Evolutionary conservation across 2,888 invertebrate genomes (phyloP).

Genomic region (Thyatira batis): DNA sequence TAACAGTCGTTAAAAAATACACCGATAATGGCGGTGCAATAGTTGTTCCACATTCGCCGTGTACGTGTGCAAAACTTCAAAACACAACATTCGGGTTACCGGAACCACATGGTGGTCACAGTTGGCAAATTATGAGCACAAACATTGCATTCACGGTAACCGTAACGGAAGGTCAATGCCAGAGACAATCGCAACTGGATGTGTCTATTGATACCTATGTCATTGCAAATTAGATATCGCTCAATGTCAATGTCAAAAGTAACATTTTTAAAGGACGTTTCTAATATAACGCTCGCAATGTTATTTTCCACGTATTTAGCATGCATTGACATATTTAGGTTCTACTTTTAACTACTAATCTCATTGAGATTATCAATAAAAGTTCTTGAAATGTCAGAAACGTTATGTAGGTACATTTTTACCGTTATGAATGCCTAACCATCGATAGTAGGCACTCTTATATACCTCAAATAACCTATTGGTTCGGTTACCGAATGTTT

Average conservation of each 20-base stretch:
- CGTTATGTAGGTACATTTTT: too few species aligned
- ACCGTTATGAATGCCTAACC: too few species aligned
- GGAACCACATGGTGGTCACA: background rate
- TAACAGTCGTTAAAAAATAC: conserved; percentile 36
- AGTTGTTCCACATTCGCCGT: conserved; percentile 32
- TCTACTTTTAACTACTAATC: too few species aligned
- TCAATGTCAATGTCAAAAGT: conserved; percentile 8
- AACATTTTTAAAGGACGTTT: conserved; percentile 6
- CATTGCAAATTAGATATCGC: background rate
- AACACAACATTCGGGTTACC: conserved; percentile 30
- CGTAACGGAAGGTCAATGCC: conserved; percentile 6
- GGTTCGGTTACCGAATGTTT: background rate
- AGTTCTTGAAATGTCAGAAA: too few species aligned
- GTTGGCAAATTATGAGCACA: background rate
- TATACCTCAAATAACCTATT: background rate
- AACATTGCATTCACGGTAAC: conserved; percentile 4
- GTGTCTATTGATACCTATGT: background rate
- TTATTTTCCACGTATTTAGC: too few species aligned
- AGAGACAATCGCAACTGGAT: conserved; percentile 2
- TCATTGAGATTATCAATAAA: too few species aligned
- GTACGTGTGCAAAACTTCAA: conserved; percentile 60
- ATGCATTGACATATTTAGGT: too few species aligned
- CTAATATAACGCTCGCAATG: conserved; percentile 12
- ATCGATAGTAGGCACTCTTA: too few species aligned
- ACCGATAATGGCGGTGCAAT: conserved; percentile 43